Percentiles rank a stretch among this genome's conserved stretches.
Conservation (phyloP, 2,113 vertebrate genomes). For the Amphiprion percula region DNA sequence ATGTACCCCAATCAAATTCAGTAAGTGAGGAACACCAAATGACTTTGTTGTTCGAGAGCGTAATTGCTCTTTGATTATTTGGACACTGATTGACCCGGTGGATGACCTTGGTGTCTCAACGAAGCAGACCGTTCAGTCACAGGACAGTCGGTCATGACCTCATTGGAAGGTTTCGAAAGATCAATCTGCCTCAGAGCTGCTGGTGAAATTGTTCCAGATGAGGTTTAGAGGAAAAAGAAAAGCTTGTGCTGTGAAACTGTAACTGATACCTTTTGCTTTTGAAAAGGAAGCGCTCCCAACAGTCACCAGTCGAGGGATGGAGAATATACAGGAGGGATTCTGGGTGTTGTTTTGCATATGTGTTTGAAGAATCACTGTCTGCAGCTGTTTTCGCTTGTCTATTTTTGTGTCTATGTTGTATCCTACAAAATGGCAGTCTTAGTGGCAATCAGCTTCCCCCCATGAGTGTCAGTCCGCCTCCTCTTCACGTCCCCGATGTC, state of each 20-base stretch:
- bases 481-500: constrained; percentile 54
- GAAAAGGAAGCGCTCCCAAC: constrained; percentile 33
- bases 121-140: constrained; percentile 34
- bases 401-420: constrained; percentile 53
- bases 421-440: constrained; percentile 73
- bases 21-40: background rate
- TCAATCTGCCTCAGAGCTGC: constrained; percentile 51
- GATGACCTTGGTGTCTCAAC: constrained; percentile 41
- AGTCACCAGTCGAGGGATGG: constrained; percentile 29
- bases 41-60: constrained; percentile 6
- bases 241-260: constrained; percentile 19
- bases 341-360: constrained; percentile 42
- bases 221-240: constrained; percentile 19
- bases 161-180: constrained; percentile 36
- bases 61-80: constrained; percentile 52
- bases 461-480: constrained; percentile 60
- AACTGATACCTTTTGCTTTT: constrained; percentile 37
- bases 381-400: constrained; percentile 49
- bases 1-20: background rate
- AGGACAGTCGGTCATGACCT: constrained; percentile 36
- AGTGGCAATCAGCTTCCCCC: constrained; percentile 63
- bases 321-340: constrained; percentile 26
- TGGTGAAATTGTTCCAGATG: constrained; percentile 32
- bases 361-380: constrained; percentile 62
- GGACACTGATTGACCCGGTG: constrained; percentile 4